These are phyloP conservation scores for Sylvia borin DNA, from an alignment of 2,797 vertebrate genomes.

Conservation along the genomic window DNA sequence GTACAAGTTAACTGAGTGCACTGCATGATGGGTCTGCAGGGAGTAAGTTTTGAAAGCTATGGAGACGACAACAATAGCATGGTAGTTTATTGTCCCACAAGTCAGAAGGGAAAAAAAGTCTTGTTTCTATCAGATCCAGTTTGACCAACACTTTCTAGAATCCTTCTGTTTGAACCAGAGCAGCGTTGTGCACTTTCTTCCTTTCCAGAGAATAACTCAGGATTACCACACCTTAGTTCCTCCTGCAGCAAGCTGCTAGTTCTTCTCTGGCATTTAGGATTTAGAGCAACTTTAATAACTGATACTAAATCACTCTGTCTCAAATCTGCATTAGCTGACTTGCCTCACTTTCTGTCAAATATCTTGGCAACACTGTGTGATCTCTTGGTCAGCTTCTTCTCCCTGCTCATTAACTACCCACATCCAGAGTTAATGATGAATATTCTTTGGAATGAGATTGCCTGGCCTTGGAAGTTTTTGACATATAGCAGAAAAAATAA, in stretches of 20 bases:
- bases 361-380: neutral
- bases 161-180: neutral
- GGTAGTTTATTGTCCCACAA: neutral
- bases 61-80: neutral
- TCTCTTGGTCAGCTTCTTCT: neutral
- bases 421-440: neutral
- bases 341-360: neutral
- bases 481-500: neutral
- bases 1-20: neutral
- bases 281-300: neutral
- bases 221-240: neutral
- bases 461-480: neutral
- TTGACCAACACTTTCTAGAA: neutral
- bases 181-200: neutral
- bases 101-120: neutral
- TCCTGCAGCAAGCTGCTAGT: neutral
- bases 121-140: neutral
- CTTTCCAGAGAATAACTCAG: neutral
- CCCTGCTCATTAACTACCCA: neutral
- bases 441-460: neutral
- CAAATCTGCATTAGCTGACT: neutral
- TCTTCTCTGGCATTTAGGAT: neutral
- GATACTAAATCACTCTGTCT: neutral
- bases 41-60: neutral
- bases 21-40: neutral